Base-by-base conservation (phyloP, 2,888 invertebrate species). In the Apotomis capreana region DNA sequence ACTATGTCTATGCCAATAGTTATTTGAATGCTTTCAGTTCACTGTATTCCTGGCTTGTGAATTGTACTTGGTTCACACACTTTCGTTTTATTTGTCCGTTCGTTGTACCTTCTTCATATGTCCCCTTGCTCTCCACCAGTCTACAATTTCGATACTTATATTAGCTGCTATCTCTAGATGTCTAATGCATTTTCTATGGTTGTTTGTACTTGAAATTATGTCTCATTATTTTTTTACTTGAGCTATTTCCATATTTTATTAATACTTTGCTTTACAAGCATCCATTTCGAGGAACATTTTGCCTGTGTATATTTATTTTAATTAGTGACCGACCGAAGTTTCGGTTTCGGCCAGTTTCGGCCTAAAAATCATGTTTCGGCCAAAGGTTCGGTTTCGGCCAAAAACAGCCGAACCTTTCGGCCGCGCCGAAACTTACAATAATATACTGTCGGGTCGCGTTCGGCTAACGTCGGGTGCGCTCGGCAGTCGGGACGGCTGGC, bases 91-190 rank as follows among this genome's bases (percentile, higher is more conserved):
- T 79, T 76, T 72, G 52, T 63, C 62, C 52, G 52, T 63, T 58
- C 15, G 63, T 63, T 64, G 46, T 64, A 55, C 54, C 52, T 65
- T 44, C 68, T 26, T 54, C 58, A 15, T 58, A 58, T 13, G 9
- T 51, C 63, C 69, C 54, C 49, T 63, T 61, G 65, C 57, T 62
- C 51, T 67, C 55, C 55, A 74, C 67, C 51, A 64, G 51, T 61
- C 65, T 52, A 64, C 55, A 62, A 57, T 64, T 69, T 70, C 36
- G 15, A 74, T 78, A 76, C 77, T 83, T 82, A 83, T 84, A 83
- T 84, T 88, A 89, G 93, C 93, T 93, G 93, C 90, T 91, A 93
- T 91, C 89, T 93, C 92, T 92, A 91, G 88, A 91, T 91, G 92
- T 87, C 78, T 80, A 26, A 81, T 87, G 86, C 86, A 88, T 85